A percentile compares a stretch with the other conserved stretches of the same genome.
phyloP scores from a whole-genome alignment of 2,797 vertebrate species.

The Hypotaenidia philippensis region DNA sequence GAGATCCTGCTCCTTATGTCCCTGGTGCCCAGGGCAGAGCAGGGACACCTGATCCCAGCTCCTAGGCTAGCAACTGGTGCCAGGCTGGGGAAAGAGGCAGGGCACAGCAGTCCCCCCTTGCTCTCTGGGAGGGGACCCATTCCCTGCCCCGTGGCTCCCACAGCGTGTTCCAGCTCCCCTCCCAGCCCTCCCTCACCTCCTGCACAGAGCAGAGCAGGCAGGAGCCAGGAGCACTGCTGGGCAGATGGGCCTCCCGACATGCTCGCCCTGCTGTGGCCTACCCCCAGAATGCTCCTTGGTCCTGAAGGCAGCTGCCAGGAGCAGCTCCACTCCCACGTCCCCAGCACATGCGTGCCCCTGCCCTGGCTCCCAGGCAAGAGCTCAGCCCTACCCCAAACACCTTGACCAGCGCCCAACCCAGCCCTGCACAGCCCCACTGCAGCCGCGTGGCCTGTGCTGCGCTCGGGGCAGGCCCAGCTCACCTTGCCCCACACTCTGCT shows the following conservation, averaged over 20 bases:
- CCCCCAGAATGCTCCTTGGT: background rate
- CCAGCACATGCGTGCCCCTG: fast-evolving
- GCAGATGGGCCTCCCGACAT: fast-evolving
- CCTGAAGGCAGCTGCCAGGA: background rate
- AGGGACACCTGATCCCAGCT: background rate
- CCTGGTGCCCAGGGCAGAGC: background rate
- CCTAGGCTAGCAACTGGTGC: fast-evolving
- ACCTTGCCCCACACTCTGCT: background rate
- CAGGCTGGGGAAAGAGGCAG: background rate
- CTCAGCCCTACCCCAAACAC: background rate
- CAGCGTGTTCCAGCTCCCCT: background rate
- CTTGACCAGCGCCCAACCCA: fast-evolving
- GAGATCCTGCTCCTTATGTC: background rate
- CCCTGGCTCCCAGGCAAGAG: background rate
- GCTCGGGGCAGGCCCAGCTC: background rate
- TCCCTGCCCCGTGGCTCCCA: background rate
- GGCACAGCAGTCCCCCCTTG: background rate
- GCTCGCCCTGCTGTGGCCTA: fast-evolving
- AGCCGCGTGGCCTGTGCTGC: fast-evolving
- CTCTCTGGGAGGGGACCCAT: background rate
- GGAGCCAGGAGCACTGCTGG: background rate
- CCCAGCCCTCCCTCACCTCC: background rate
- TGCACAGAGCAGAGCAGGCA: fast-evolving
- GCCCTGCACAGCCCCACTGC: background rate
- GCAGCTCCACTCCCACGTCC: background rate